A percentile compares a stretch with the other conserved stretches of the same genome.
Conservation (phyloP, 2,797 vertebrate species). For the Hafferia zeledoni region DNA sequence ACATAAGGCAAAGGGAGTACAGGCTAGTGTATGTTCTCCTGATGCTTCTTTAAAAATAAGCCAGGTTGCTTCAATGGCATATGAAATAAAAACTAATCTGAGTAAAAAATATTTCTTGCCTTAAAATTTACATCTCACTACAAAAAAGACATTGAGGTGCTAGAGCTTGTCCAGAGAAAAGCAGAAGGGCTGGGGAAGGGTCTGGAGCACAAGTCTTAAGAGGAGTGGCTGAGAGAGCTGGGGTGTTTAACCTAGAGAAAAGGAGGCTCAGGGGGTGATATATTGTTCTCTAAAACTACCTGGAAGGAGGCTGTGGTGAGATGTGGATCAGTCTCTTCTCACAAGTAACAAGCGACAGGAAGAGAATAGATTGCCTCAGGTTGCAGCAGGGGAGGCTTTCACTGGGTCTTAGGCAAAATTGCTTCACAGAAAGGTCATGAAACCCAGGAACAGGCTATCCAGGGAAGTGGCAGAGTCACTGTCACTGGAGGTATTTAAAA, state of each 20-base stretch:
- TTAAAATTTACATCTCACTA: not conserved
- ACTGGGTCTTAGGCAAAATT: not conserved
- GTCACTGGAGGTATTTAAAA: not conserved
- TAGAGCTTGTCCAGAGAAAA: fast-evolving
- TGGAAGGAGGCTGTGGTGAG: fast-evolving
- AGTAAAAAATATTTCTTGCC: not conserved
- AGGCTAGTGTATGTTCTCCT: not conserved
- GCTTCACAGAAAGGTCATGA: not conserved
- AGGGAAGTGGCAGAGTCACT: not conserved
- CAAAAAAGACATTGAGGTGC: not conserved
- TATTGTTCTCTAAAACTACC: fast-evolving
- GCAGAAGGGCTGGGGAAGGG: fast-evolving
- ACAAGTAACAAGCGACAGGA: not conserved
- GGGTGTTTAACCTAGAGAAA: not conserved
- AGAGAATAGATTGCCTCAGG: not conserved
- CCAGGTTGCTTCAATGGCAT: not conserved
- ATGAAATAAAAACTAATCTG: not conserved
- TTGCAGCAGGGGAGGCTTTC: not conserved
- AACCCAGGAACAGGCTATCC: not conserved
- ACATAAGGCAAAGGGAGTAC: not conserved
- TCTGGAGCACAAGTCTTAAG: not conserved
- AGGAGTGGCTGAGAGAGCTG: not conserved
- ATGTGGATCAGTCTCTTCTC: fast-evolving
- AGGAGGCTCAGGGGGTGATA: fast-evolving
- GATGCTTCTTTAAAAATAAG: not conserved